Percentiles rank a stretch among this genome's conserved stretches.
phyloP scores from a whole-genome alignment of 1,140 invertebrate genomes.

The Hylaeus anthracinus region DNA sequence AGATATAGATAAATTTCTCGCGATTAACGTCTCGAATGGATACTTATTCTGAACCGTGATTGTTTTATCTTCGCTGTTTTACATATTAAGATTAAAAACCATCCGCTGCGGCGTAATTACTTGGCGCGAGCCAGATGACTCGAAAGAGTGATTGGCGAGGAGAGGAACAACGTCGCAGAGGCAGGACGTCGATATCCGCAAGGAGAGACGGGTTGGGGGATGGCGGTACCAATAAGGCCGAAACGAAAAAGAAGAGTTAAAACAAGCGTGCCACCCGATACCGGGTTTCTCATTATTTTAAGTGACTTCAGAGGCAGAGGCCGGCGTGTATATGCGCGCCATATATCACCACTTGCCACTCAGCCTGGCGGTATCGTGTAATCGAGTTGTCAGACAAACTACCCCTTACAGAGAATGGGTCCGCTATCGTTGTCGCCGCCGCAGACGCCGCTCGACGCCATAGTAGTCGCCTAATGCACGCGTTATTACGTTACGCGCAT shows the following conservation, averaged over 20 bases:
- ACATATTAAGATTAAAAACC: conserved; percentile 36
- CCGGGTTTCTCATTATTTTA: conserved; percentile 66
- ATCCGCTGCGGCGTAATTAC: conserved; percentile 24
- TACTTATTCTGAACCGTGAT: too few relatives aligned
- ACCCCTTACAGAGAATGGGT: conserved; percentile 70
- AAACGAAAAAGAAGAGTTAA: conserved; percentile 29
- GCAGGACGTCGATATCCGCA: background rate
- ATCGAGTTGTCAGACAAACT: conserved; percentile 75
- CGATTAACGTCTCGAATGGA: too few relatives aligned
- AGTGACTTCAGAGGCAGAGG: conserved; percentile 59
- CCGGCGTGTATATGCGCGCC: conserved; percentile 60
- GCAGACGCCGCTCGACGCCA: conserved; percentile 65
- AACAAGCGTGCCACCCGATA: conserved; percentile 58
- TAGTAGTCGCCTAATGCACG: conserved; percentile 69
- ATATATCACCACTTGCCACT: conserved; percentile 73
- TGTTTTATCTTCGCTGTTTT: background rate
- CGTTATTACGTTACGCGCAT: conserved; percentile 70
- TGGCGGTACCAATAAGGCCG: conserved; percentile 37
- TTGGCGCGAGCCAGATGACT: conserved; percentile 22
- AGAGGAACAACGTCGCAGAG: background rate
- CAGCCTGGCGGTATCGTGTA: conserved; percentile 69
- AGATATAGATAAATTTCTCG: too few relatives aligned
- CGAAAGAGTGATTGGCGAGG: conserved; percentile 22
- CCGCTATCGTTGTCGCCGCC: conserved; percentile 65
- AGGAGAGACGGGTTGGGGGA: too few relatives aligned